Base-by-base conservation (phyloP, 2,888 invertebrate genomes). In the Trisateles emortualis region DNA sequence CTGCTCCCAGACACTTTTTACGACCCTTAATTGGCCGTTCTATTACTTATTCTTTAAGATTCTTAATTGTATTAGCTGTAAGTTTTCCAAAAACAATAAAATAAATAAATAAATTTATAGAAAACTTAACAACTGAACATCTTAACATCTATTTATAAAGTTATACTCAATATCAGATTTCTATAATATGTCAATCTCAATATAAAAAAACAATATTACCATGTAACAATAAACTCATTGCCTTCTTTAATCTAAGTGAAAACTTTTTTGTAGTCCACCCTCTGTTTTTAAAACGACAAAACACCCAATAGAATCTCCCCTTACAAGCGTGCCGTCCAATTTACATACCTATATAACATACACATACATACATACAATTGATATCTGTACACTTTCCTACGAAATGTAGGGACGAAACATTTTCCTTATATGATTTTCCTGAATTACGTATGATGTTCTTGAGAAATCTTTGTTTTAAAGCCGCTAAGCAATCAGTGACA, bases 261-360 rank as follows among this genome's bases (percentile, higher is more conserved):
- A 52, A 58, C 48, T 43, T 53, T 26, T 55, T 63, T 45, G 32
- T 38, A 36, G 43, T 33, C 48, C 19, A 52, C 65, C 56, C 65
- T 64, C 60, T 64, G 56, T 64, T 64, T 64, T 60, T 52, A 50
- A 60, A 68, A 48, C 41, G 53, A 45, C 42, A 47, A 49, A 56
- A 60, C 57, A 57, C 54, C 60, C 49, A 61, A 66, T 68, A 60
- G 50, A 11, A 47, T 65, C 52, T 50, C 61, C 66, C 58, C 52
- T 64, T 39, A 60, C 46, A 47, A 54, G 36, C 46, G 51, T 52
- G 56, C 41, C 19, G 43, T 36, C 41, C 22, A 52, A 66, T 64
- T 64, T 66, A 64, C 65, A 66, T 68, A 54, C 57, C 42, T 35
- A 44, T 46, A 43, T 9, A 26, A 26, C 8, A 43, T 14, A 42